A percentile compares a stretch with the other conserved stretches of the same genome.
phyloP scores from a whole-genome alignment of 2,888 invertebrate species.

The Anodontia alba region DNA sequence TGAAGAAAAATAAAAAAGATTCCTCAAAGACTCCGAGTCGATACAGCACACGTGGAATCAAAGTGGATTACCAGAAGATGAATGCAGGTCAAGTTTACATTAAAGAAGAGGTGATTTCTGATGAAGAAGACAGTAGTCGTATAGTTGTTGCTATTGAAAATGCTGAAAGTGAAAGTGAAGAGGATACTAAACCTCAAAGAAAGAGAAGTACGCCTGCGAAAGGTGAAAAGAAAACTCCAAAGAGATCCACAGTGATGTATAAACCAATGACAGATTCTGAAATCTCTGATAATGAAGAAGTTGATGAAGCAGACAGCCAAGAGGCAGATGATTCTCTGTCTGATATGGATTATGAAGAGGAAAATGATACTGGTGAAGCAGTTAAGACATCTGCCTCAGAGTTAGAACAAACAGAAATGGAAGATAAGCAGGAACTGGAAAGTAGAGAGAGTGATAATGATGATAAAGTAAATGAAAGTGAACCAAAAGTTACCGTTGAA shows the following conservation, averaged over 20 bases:
- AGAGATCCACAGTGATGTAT: background rate
- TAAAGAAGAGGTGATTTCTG: constrained; percentile 37
- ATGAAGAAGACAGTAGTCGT: constrained; percentile 1
- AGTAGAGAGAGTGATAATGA: constrained; percentile 16
- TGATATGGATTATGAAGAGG: constrained; percentile 16
- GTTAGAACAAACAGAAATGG: too few relatives aligned
- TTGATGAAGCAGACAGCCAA: constrained; percentile 41
- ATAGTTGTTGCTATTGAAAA: background rate
- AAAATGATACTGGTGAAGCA: background rate
- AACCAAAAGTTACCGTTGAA: constrained; percentile 10
- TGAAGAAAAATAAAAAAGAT: background rate
- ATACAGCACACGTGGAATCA: constrained; percentile 65
- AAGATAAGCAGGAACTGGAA: too few relatives aligned
- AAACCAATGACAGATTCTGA: constrained; percentile 5
- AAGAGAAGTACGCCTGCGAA: background rate
- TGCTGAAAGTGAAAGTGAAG: background rate
- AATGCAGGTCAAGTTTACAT: constrained; percentile 36
- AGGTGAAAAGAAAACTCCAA: too few relatives aligned
- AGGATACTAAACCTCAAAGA: background rate
- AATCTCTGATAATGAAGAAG: constrained; percentile 14
- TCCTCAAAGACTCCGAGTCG: constrained; percentile 38
- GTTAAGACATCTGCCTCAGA: background rate
- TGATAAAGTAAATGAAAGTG: constrained; percentile 12
- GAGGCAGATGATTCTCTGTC: constrained; percentile 19
- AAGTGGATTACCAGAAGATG: constrained; percentile 57